phyloP scores from a whole-genome alignment of 2,888 invertebrate species.

The Synergus japonicus region DNA sequence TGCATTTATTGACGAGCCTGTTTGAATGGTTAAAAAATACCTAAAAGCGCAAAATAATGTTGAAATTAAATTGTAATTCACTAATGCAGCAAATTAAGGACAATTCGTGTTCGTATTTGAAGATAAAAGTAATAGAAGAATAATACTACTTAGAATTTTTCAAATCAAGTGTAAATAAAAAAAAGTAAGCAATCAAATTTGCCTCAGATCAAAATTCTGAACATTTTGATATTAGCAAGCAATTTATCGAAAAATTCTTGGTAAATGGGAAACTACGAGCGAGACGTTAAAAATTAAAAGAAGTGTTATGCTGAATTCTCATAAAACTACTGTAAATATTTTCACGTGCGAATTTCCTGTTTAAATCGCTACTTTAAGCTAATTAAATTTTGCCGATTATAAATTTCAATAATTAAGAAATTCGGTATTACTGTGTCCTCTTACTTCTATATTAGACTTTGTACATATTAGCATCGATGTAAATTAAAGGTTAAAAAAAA shows the following conservation, averaged over 20 bases:
- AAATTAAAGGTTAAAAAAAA: slow-evolving; percentile 49
- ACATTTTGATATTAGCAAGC: slow-evolving; percentile 7
- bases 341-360: slow-evolving; percentile 15
- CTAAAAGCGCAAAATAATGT: background rate
- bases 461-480: slow-evolving; percentile 62
- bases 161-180: slow-evolving; percentile 22
- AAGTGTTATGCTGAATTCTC: slow-evolving; percentile 12
- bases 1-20: background rate
- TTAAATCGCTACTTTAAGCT: slow-evolving; percentile 10
- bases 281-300: slow-evolving; percentile 38
- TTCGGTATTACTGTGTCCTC: slow-evolving; percentile 21
- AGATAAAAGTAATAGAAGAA: background rate
- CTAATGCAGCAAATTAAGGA: slow-evolving; percentile 25
- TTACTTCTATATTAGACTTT: slow-evolving; percentile 43
- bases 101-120: background rate
- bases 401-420: slow-evolving; percentile 26
- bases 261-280: background rate
- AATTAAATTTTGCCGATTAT: slow-evolving; percentile 14
- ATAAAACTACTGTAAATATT: slow-evolving; percentile 13
- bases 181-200: background rate
- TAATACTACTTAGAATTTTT: background rate
- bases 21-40: background rate
- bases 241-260: background rate
- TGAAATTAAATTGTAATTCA: background rate
- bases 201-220: slow-evolving; percentile 15